Conservation (phyloP, 2,113 vertebrate genomes). For the Trachemys scripta region DNA sequence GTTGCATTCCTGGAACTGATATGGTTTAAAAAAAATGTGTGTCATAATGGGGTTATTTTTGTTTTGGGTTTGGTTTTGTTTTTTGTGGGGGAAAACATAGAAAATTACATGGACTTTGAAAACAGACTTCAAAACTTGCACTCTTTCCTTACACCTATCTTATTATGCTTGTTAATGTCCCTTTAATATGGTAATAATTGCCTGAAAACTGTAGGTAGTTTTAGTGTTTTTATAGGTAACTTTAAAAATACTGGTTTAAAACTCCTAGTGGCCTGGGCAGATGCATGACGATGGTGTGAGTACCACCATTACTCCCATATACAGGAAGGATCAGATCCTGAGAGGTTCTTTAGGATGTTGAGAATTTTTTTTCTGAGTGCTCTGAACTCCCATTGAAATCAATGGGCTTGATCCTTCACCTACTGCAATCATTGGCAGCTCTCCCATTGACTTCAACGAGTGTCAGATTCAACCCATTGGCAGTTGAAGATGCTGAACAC, state of each 20-base stretch:
- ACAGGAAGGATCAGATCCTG: neutral
- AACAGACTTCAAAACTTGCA: neutral
- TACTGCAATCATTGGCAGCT: neutral
- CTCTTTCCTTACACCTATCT: neutral
- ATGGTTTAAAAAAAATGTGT: neutral
- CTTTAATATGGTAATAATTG: neutral
- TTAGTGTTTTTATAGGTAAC: too few species aligned
- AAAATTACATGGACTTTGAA: rapidly evolving
- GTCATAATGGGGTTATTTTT: neutral
- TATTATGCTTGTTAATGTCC: rapidly evolving
- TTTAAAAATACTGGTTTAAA: neutral
- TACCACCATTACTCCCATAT: rapidly evolving
- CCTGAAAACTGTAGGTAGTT: rapidly evolving
- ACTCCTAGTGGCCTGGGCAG: rapidly evolving
- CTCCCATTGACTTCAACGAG: neutral
- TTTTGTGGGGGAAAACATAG: rapidly evolving
- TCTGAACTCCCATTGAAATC: neutral
- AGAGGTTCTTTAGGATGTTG: neutral
- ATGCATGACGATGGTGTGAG: rapidly evolving
- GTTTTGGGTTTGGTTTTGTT: neutral
- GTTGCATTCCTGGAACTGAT: neutral
- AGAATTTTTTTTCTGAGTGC: neutral
- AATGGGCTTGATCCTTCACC: neutral
- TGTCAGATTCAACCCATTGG: neutral
- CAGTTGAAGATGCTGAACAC: neutral